Base-by-base conservation (phyloP, 2,888 invertebrate genomes). In the Lasiommata megera region DNA sequence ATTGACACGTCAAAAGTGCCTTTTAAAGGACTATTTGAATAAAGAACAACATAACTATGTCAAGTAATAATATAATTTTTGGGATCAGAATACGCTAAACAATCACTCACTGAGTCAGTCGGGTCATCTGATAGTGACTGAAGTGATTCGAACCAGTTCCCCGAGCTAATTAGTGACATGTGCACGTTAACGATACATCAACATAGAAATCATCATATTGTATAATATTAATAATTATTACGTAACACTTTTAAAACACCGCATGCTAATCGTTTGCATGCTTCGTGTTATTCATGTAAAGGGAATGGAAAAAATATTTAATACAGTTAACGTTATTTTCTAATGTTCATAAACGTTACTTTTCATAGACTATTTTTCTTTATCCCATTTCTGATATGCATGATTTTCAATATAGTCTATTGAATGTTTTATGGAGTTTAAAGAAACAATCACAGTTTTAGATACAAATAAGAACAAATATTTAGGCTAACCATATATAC, bases 91-190 rank as follows among this genome's bases (percentile, higher is more conserved):
- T 29, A 17, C 2, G 11, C 7, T 3, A 14, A 6, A 16, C 8
- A 38, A 16, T 29, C 12, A 14, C 23, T 16, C 2, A 38, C 8
- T 38, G 6, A 53, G 43, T 34, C 53, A 43, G 18, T 14, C 34
- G 34, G 43, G 53, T 53, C 53, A 53, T 18, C 34, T 36, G 43
- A 53, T 43, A 53, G 17, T 17, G 12, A 18, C 6, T 29, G 7
- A 17, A 53, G 43, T 14, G 18, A 36, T 11, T 53, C 9, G 14
- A 43, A 53, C 53, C 14, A 34, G 43, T 43, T 41, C 34, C 6
- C 40, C 34, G 52, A 18, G 5, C 34, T 17, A 16, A 53, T 53
- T 53, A 43, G n/a, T 23, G 34, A 17, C 7, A 7, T 43, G 3
- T 34, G 17, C 34, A 34, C 11, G 17, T n/a, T 18, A 31, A 29